Conservation (phyloP, 2,888 invertebrate genomes). For the Pristionchus arcanus region DNA sequence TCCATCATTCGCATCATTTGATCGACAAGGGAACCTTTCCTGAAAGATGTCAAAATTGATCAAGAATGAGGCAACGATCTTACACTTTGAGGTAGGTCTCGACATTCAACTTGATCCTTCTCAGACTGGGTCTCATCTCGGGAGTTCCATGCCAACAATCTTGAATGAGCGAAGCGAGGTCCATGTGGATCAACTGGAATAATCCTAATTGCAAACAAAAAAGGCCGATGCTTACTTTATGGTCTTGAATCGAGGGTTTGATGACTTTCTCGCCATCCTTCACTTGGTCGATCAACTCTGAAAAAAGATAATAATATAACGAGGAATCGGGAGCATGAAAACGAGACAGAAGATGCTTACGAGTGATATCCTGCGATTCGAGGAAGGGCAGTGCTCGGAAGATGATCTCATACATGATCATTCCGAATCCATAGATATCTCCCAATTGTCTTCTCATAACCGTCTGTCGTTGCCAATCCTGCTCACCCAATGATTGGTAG, state of each 20-base stretch:
- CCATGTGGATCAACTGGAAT: slow-evolving; percentile 52
- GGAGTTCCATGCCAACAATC: slow-evolving; percentile 73
- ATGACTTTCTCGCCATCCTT: slow-evolving; percentile 68
- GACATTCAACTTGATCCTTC: slow-evolving; percentile 74
- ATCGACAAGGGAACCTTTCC: slow-evolving; percentile 77
- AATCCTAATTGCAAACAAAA: neutral
- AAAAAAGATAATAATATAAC: slow-evolving; percentile 9
- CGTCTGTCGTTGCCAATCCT: slow-evolving; percentile 43
- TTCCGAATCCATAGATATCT: slow-evolving; percentile 78
- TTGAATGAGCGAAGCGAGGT: slow-evolving; percentile 66
- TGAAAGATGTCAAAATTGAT: slow-evolving; percentile 43
- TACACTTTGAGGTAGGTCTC: slow-evolving; percentile 72
- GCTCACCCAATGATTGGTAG: too few species aligned
- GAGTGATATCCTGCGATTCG: slow-evolving; percentile 68
- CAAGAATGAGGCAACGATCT: neutral
- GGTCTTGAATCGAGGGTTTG: slow-evolving; percentile 73
- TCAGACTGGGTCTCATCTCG: slow-evolving; percentile 71
- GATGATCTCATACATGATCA: slow-evolving; percentile 76
- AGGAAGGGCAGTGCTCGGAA: slow-evolving; percentile 75
- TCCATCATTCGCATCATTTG: slow-evolving; percentile 78
- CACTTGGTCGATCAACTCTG: slow-evolving; percentile 70
- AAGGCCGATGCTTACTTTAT: slow-evolving; percentile 62
- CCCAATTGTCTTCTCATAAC: slow-evolving; percentile 67
- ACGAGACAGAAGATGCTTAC: slow-evolving; percentile 56
- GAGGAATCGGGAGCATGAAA: too few species aligned